Base-by-base conservation (phyloP, 2,888 invertebrate genomes). In the Ochropleura leucogaster region DNA sequence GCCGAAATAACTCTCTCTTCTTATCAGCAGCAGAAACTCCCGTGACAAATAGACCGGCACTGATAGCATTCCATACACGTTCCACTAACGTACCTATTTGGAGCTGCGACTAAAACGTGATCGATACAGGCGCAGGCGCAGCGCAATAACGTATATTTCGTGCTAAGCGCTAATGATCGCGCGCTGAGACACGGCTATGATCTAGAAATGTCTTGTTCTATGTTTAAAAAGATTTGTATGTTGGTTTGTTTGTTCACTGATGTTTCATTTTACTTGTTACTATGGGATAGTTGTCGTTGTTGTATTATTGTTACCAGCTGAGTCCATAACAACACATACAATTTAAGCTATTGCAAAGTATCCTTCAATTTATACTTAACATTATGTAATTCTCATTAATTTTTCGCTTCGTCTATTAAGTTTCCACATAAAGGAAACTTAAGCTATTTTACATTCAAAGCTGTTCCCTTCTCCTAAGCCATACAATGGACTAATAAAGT, bases 81-180 rank as follows among this genome's bases (percentile, higher is more conserved):
- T 62, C 59, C 46, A 53, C 53, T 42, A 46, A 59, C 68, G 66
- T 59, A 64, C 49, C 16, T 63, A 49, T 57, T 72, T 74, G 46
- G 63, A 72, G 42, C 40, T 53, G 57, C n/a, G 16, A 57, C 44
- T 62, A 57, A 60, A 68, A 59, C 67, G 74, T 74, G 75, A 67
- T 74, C 64, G 47, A 68, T 74, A 55, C 72, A n/a, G 42, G 53
- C 53, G 44, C 53, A 30, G 62, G 79, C 62, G 75, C 46, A 74
- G 44, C 59, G 68, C 44, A 74, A 74, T 78, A 55, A 77, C 65
- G 68, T 81, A 70, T 76, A 63, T 77, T 82, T 77, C 68, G 65
- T 82, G 78, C 62, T 80, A 59, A 75, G 60, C 68, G 65, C 68
- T 75, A 80, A 79, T 68, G 64, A 65, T 72, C 69, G 63, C 57